These are phyloP conservation scores for Biston stratarius DNA, from an alignment of 2,888 invertebrate species.

Conservation along the genomic window DNA sequence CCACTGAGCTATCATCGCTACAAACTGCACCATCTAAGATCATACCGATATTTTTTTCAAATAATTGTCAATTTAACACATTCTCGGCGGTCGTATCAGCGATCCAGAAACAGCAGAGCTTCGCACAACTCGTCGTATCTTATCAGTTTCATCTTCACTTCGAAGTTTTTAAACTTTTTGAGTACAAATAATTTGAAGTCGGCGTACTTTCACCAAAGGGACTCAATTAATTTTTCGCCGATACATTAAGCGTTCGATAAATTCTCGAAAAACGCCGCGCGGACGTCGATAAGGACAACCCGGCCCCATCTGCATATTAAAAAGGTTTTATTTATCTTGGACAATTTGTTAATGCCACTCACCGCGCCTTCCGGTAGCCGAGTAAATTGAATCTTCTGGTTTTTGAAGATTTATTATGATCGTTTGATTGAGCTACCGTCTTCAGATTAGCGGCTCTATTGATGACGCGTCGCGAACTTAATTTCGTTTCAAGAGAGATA, in stretches of 20 bases:
- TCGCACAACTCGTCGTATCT: slow-evolving; percentile 44
- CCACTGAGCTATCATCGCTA: too few species aligned
- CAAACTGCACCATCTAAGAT: slow-evolving; percentile 11
- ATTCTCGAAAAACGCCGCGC: slow-evolving; percentile 69
- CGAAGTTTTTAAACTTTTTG: slow-evolving; percentile 65
- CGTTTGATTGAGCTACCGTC: slow-evolving; percentile 79
- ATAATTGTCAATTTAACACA: slow-evolving; percentile 35
- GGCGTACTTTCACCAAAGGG: slow-evolving; percentile 72
- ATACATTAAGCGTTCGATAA: slow-evolving; percentile 79
- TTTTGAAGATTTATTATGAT: slow-evolving; percentile 76
- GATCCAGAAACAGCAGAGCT: slow-evolving; percentile 30
- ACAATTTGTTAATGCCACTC: slow-evolving; percentile 85
- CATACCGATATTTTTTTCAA: slow-evolving; percentile 21
- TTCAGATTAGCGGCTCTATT: slow-evolving; percentile 74
- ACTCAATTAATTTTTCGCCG: slow-evolving; percentile 77
- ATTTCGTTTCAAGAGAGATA: slow-evolving; percentile 52
- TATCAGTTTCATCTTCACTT: slow-evolving; percentile 56
- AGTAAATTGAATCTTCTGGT: slow-evolving; percentile 85
- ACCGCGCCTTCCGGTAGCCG: slow-evolving; percentile 79
- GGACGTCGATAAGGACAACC: slow-evolving; percentile 57
- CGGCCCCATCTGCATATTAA: slow-evolving; percentile 67
- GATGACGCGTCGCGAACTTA: slow-evolving; percentile 57
- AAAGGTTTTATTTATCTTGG: slow-evolving; percentile 83
- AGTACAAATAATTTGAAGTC: slow-evolving; percentile 74
- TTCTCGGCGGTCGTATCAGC: slow-evolving; percentile 29